phyloP scores from a whole-genome alignment of 37 sponge, comb jelly and placozoan genomes.

The Dysidea cf. avara region DNA sequence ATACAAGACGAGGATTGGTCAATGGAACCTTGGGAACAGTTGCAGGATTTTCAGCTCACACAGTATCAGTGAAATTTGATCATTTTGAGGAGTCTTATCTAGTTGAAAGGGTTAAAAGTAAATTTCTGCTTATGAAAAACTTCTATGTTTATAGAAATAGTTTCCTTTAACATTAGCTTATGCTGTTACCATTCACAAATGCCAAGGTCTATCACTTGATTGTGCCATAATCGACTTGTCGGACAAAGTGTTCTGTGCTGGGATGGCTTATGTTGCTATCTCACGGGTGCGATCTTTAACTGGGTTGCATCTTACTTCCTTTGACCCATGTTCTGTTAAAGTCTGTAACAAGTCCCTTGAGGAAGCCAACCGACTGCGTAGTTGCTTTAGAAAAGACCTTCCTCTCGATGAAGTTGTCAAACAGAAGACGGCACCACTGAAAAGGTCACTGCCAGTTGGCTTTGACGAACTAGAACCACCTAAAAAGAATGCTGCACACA shows the following conservation, averaged over 20 bases:
- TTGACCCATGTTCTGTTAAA: slow-evolving; percentile 31
- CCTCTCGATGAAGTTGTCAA: slow-evolving; percentile 4
- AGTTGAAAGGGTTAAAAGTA: slow-evolving; percentile 34
- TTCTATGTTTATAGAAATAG: slow-evolving; percentile 43
- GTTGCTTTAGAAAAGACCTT: slow-evolving; percentile 10
- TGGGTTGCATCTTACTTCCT: slow-evolving; percentile 18
- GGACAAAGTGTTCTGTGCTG: too few species aligned
- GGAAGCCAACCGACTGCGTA: slow-evolving; percentile 28
- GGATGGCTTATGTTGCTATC: too few species aligned
- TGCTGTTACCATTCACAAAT: slow-evolving; percentile 53
- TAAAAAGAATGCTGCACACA: too few species aligned
- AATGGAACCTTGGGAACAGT: slow-evolving; percentile 63
- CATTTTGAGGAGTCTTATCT: slow-evolving; percentile 11
- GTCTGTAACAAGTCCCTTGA: slow-evolving; percentile 23
- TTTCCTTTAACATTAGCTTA: slow-evolving; percentile 50
- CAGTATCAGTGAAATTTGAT: slow-evolving; percentile 55
- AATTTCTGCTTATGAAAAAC: slow-evolving; percentile 40
- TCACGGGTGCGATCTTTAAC: slow-evolving; percentile 47
- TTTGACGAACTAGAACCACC: too few species aligned
- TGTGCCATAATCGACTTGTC: slow-evolving; percentile 69
- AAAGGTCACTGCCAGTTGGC: too few species aligned
- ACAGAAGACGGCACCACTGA: too few species aligned
- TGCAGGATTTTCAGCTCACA: not conserved
- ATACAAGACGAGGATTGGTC: slow-evolving; percentile 35
- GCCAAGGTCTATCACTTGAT: too few species aligned